Evolutionary conservation across 2,113 vertebrate genomes (phyloP).

Genomic region (Stegastes partitus): DNA sequence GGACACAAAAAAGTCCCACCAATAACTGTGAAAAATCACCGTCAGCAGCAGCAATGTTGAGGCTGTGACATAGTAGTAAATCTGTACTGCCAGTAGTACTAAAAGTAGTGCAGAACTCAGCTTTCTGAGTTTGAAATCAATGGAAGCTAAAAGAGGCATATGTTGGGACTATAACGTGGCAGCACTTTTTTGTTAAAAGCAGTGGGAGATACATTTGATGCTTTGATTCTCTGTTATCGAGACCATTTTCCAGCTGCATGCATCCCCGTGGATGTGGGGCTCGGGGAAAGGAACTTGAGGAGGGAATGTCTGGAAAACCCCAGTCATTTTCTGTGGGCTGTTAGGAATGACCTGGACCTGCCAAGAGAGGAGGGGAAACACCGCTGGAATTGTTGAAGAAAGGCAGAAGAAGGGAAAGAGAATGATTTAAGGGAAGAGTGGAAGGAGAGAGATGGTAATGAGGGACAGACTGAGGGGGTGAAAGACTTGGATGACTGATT

Average conservation of each 20-base stretch:
- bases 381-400: slow-evolving; percentile 40
- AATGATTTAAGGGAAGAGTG: slow-evolving; percentile 10
- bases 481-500: slow-evolving; percentile 7
- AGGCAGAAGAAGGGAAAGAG: slow-evolving; percentile 13
- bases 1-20: slow-evolving; percentile 10
- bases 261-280: slow-evolving; percentile 9
- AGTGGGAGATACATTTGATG: neutral
- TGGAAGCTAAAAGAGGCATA: neutral
- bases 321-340: slow-evolving; percentile 64
- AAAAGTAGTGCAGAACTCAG: neutral
- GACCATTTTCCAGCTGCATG: slow-evolving; percentile 41
- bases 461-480: slow-evolving; percentile 3
- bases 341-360: slow-evolving; percentile 76
- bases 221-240: slow-evolving; percentile 21
- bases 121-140: slow-evolving; percentile 5
- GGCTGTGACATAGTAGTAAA: neutral
- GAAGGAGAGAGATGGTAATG: slow-evolving; percentile 11
- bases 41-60: neutral
- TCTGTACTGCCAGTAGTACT: neutral
- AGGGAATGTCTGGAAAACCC: slow-evolving; percentile 72
- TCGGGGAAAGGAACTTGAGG: slow-evolving; percentile 13
- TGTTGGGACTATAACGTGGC: neutral
- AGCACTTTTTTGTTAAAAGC: neutral
- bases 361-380: slow-evolving; percentile 66
- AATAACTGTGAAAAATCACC: slow-evolving; percentile 4